Evolutionary conservation across 2,113 vertebrate species (phyloP), one percentile per base, ranked within the genome.

Genomic region (Crotophaga sulcirostris): DNA sequence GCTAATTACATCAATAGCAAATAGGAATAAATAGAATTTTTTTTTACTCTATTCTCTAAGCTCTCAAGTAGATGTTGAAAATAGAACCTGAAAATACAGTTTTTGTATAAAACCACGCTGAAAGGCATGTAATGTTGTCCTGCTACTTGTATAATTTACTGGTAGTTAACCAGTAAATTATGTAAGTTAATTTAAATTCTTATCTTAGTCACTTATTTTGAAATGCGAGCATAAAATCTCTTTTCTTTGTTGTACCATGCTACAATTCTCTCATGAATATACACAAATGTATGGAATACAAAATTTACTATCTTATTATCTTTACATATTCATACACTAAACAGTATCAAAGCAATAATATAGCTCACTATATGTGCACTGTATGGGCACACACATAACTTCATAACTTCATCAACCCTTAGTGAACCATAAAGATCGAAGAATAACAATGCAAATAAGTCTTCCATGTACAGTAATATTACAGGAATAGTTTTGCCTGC

Each of bases 401-500:
- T 89, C 45, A 34, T 84, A 91, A 90, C 62, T 96, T 89, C 90
- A 90, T 89, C 90, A 96, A 84, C 36, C 68, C 66, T 62, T 82
- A 77, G 69, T 89, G 74, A 97, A 90, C 67, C 92, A 79, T 90
- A 91, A 97, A 92, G 42, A 68, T 67, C 75, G 68, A 89, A 81
- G 84, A 85, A 93, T 77, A 96, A 84, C 70, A 80, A 69, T 64
- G 87, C 69, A 96, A 96, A 97, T 97, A 92, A 85, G 70, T 92
- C 93, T 97, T 92, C 62, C 90, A 84, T 17, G 6, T 78, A 95
- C 68, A 90, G 69, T 77, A 87, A 79, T 76, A 94, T 85, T 95
- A 96, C 28, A 91, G 73, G 88, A 90, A 85, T 70, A 93, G 88
- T 93, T 97, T 96, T 96, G 86, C 76, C 81, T 94, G 95, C 87